Base-by-base conservation (phyloP, 2,888 invertebrate genomes). In the Scaptomyza polygonia region DNA sequence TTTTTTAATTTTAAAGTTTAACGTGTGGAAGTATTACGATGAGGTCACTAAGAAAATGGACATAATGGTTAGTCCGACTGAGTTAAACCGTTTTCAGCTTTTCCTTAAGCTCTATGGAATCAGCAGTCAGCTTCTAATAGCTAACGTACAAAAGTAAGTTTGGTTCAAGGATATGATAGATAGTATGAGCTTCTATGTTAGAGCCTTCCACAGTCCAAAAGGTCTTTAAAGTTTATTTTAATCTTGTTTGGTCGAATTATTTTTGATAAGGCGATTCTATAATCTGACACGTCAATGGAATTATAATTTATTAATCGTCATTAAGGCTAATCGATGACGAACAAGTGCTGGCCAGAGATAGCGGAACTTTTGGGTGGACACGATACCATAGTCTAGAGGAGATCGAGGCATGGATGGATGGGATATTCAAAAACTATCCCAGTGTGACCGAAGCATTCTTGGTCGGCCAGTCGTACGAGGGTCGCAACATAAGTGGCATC, bases 31-130 rank as follows among this genome's bases (percentile, higher is more conserved):
- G 65, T 81, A 89, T 3, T 89, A 89, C 18, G 73, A 90, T 27
- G 90, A 91, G 4, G 89, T 91, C 55, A 89, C 90, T 1, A 78
- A 82, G 52, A 91, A 93, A 7, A 92, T 90, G 16, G 84, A 94
- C 48, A 89, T 95, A 2, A 94, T 95, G 94, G 94, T 95, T 0
- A 91, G 93, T 11, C 95, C 95, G 0, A 90, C 92, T 7, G 90
- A 92, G 34, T 83, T 92, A 32, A 52, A 53, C 0, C 90, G 92
- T 0, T 94, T 95, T 72, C 85, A 91, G 51, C 77, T 90, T 36
- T 82, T 92, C 0, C 89, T 94, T 51, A 84, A 90, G 1, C 48
- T 86, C 0, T 86, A 89, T 49, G 89, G 91, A 1, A 89, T 94
- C 4, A 68, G 91, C 21, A 89, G 88, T 30, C 86, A 92, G 65